These are phyloP conservation scores for Rhodinocichla rosea DNA, from an alignment of 2,113 vertebrate species.

Conservation along the genomic window DNA sequence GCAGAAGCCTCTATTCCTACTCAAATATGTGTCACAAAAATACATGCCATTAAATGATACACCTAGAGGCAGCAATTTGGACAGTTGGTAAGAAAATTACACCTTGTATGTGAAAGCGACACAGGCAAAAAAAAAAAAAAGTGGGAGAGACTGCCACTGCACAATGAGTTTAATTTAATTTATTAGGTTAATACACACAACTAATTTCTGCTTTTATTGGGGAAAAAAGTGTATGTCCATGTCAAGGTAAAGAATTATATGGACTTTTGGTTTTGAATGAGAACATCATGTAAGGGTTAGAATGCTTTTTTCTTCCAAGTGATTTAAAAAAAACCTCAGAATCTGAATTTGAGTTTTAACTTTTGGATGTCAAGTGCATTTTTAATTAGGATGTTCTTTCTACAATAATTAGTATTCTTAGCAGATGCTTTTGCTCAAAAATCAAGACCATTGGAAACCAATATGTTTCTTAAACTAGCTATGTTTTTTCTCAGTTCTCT, in stretches of 20 bases:
- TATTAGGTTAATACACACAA: not conserved
- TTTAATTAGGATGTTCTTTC: slow-evolving; percentile 29
- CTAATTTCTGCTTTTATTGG: not conserved
- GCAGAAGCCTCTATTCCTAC: not conserved
- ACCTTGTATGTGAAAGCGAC: not conserved
- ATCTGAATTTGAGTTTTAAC: not conserved
- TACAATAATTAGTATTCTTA: not conserved
- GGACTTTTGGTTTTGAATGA: not conserved
- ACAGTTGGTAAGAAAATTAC: not conserved
- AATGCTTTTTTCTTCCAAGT: not conserved
- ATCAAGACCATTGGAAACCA: slow-evolving; percentile 24
- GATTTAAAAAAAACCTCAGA: not conserved
- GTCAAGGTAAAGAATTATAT: not conserved
- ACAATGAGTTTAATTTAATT: not conserved
- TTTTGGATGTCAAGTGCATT: not conserved
- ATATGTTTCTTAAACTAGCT: slow-evolving; percentile 9
- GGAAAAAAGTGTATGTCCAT: not conserved
- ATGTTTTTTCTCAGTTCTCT: slow-evolving; percentile 5
- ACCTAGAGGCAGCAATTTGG: not conserved
- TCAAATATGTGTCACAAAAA: not conserved
- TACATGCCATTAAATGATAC: not conserved
- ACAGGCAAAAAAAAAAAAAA: not conserved
- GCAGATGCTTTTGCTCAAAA: slow-evolving; percentile 49
- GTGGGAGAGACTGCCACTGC: not conserved
- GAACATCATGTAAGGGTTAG: not conserved